Evolutionary conservation across 2,888 invertebrate genomes (phyloP), one percentile per base, ranked within the genome.

Genomic region (Drosophila leonis): DNA sequence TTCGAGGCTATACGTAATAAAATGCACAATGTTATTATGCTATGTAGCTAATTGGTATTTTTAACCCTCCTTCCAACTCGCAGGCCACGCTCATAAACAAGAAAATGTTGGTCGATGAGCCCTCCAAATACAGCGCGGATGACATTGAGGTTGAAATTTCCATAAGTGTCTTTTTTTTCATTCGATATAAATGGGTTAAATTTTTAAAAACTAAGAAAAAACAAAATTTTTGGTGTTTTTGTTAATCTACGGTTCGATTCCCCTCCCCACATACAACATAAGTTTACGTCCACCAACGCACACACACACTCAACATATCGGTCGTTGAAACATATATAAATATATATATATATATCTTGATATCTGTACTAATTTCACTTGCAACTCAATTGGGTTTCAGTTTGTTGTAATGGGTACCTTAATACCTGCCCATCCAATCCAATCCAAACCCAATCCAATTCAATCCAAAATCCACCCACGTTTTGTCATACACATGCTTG

Each of bases 111-210:
- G 73, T 79, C 78, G 92, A 90, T 74, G 91, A 82, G 67, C 69
- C 82, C 73, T 78, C 84, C 74, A 91, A 87, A 67, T 92, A 91
- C 81, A 63, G 85, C 62, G 75, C 83, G 81, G 92, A 92, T 82
- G 92, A 92, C 75, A 92, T 92, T 79, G 92, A 92, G 92, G 92
- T 91, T 91, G 83, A 74, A 67, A 67, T 76, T 59, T 82, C 48
- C 68, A 63, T 65, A 66, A 44, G 69, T 82, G 68, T 72, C 74
- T 75, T 72, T 74, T 67, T 24, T 24, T 24, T 24, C 4, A 3
- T 24, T 24, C 4, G n/a, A n/a, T n/a, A n/a, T n/a, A n/a, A 54
- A 48, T 69, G 55, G 51, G 63, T 29, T 46, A 54, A 66, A 51
- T 2, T 10, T 18, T 5, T 20, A 4, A 20, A 20, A 6, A 70